These are phyloP conservation scores for Dicranocentrus wangi DNA, from an alignment of 2,888 invertebrate genomes.

Conservation along the genomic window DNA sequence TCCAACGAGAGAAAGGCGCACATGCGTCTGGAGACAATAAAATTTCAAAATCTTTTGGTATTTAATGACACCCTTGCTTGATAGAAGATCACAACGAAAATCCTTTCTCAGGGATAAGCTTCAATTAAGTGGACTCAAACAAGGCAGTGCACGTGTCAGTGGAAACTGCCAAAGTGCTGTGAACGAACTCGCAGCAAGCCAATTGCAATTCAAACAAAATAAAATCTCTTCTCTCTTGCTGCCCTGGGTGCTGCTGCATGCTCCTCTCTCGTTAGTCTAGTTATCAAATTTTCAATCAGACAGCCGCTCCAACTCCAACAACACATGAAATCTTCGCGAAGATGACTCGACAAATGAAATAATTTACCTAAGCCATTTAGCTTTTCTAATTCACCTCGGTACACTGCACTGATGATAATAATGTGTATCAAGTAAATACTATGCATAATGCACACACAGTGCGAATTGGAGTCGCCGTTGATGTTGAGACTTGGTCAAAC, in stretches of 20 bases:
- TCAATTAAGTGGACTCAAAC: too few relatives aligned
- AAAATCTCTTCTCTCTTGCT: not conserved
- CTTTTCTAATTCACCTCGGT: not conserved
- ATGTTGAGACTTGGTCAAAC: not conserved
- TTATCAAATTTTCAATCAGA: not conserved
- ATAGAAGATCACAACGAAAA: too few relatives aligned
- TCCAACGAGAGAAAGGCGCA: too few relatives aligned
- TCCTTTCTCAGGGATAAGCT: too few relatives aligned
- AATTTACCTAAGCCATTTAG: not conserved
- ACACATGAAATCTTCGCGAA: slow-evolving; percentile 1
- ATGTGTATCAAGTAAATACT: not conserved
- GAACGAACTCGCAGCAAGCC: not conserved
- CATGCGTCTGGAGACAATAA: too few relatives aligned
- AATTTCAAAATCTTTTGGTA: too few relatives aligned
- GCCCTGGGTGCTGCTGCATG: not conserved
- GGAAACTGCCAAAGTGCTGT: not conserved
- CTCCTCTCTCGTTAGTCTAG: not conserved
- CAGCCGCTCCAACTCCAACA: not conserved
- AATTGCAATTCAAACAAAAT: not conserved
- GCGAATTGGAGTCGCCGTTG: not conserved
- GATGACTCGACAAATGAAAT: slow-evolving; percentile 2
- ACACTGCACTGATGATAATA: not conserved
- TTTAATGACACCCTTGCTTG: too few relatives aligned
- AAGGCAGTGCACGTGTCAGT: not conserved
- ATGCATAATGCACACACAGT: not conserved